Percentiles rank a stretch among this genome's conserved stretches.
Evolutionary conservation across 2,888 invertebrate species (phyloP).

Genomic region (Gisinianus flammeolus): DNA sequence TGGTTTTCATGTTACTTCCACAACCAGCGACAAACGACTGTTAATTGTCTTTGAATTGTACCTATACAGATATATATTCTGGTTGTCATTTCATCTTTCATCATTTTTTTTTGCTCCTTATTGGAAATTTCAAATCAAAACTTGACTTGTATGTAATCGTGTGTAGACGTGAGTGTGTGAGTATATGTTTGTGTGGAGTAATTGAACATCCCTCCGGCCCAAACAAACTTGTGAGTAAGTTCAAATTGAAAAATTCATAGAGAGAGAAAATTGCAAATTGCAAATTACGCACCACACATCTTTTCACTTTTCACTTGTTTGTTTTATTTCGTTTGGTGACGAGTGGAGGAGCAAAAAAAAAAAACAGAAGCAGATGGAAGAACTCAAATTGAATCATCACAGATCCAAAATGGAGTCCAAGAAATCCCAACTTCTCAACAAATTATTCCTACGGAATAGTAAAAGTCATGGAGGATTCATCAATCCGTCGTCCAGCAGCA

Average conservation of each 20-base stretch:
- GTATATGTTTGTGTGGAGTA: too few species aligned
- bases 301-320: not conserved
- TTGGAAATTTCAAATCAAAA: not conserved
- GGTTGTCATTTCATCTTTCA: not conserved
- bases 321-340: not conserved
- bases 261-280: not conserved
- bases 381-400: not conserved
- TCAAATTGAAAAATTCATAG: not conserved
- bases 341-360: not conserved
- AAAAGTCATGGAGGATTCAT: not conserved
- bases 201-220: not conserved
- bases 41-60: not conserved
- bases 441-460: constrained; percentile 30
- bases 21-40: not conserved
- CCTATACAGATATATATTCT: not conserved
- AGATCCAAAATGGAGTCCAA: constrained; percentile 32
- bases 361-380: not conserved
- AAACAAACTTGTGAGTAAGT: not conserved
- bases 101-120: not conserved
- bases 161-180: too few species aligned
- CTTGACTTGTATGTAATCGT: too few species aligned
- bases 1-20: not conserved
- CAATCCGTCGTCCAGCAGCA: not conserved
- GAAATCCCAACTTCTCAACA: constrained; percentile 33
- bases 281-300: not conserved